These are phyloP conservation scores for Psilopogon haemacephalus DNA, from an alignment of 2,113 vertebrate genomes.

Conservation along the genomic window DNA sequence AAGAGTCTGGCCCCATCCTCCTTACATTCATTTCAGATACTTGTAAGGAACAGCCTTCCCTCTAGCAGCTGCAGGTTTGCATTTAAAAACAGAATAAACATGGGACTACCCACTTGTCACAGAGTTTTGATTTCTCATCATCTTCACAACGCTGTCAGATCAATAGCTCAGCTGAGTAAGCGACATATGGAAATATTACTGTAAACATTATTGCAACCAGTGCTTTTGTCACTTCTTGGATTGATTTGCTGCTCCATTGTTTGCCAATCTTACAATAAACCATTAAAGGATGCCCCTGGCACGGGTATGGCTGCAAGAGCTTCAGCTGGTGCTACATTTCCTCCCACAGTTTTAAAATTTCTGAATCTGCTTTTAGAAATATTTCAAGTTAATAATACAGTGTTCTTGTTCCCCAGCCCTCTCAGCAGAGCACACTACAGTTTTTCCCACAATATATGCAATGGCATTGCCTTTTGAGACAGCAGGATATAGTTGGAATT, in stretches of 20 bases:
- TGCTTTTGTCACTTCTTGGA: not conserved
- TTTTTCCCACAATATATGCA: not conserved
- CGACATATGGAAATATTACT: not conserved
- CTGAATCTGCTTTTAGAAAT: not conserved
- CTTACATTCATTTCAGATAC: too few species aligned
- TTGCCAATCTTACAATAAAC: not conserved
- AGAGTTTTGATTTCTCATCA: not conserved
- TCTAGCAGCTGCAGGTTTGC: not conserved
- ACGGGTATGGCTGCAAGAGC: not conserved
- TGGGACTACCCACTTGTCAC: not conserved
- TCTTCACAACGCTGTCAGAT: not conserved
- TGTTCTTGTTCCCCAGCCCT: not conserved
- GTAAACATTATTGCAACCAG: not conserved
- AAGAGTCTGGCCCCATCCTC: too few species aligned
- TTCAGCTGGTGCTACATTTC: not conserved
- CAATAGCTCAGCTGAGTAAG: not conserved
- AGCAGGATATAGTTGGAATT: not conserved
- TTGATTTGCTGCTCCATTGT: constrained; percentile 18
- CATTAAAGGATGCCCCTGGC: not conserved
- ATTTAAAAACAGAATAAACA: not conserved
- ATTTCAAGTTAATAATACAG: not conserved
- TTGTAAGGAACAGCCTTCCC: not conserved
- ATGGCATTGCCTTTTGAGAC: not conserved
- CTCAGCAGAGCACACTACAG: not conserved
- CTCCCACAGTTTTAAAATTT: not conserved